Percentiles rank a stretch among this genome's conserved stretches.
phyloP scores from a whole-genome alignment of 2,113 vertebrate species.

The Platichthys flesus region DNA sequence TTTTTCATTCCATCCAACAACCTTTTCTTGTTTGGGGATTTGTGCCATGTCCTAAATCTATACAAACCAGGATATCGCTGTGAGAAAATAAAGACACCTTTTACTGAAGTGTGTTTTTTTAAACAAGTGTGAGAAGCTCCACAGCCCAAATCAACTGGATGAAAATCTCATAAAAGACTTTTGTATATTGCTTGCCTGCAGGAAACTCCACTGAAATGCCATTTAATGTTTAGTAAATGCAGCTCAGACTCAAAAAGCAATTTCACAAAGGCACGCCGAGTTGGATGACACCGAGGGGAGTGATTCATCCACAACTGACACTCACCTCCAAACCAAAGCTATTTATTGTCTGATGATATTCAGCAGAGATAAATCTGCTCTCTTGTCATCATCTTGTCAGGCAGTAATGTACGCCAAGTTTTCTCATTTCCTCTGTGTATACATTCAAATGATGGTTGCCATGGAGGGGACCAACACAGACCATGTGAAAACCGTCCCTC shows the following conservation, averaged over 20 bases:
- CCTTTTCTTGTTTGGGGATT: background rate
- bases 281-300: conserved; percentile 44
- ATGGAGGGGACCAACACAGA: conserved; percentile 50
- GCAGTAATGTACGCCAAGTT: conserved; percentile 45
- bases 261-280: conserved; percentile 57
- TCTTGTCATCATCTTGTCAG: conserved; percentile 67
- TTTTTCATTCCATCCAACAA: background rate
- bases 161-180: conserved; percentile 52
- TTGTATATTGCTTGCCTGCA: conserved; percentile 37
- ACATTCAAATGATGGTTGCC: conserved; percentile 50
- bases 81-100: conserved; percentile 22
- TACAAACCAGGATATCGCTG: conserved; percentile 5
- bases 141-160: conserved; percentile 54
- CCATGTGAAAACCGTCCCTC: conserved; percentile 43
- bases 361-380: conserved; percentile 52
- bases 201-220: conserved; percentile 53
- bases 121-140: conserved; percentile 40
- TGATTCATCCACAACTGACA: conserved; percentile 62
- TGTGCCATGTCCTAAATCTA: background rate
- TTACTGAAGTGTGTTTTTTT: conserved; percentile 28
- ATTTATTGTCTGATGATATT: conserved; percentile 57
- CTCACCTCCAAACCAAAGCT: conserved; percentile 49
- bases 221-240: conserved; percentile 58
- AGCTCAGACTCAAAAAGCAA: conserved; percentile 55
- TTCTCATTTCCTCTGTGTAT: conserved; percentile 58